Base-by-base conservation (phyloP, 2,888 invertebrate species). In the Listrodromus nycthemerus region DNA sequence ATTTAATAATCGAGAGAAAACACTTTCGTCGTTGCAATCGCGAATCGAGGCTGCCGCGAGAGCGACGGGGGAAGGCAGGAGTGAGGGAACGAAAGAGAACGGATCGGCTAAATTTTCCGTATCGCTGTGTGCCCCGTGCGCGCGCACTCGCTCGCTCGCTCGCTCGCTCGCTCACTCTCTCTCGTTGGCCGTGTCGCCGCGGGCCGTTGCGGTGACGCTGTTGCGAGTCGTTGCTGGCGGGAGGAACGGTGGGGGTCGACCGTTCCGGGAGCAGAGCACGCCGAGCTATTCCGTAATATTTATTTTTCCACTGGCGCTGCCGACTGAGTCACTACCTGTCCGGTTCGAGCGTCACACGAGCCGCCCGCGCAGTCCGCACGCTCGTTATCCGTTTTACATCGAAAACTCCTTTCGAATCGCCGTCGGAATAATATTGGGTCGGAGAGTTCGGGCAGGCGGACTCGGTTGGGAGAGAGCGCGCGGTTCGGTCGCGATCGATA, bases 271-370 rank as follows among this genome's bases (percentile, higher is more conserved):
- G 86, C 86, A 86, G 86, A 84, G 85, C 85, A 80, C 86, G 82
- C 80, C 80, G 79, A 67, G 74, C 87, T 88, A 91, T 91, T 91
- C 91, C 90, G 91, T 91, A 91, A 91, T 91, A 91, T 91, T 91
- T 91, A 90, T 55, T 91, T 91, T 90, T 90, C 86, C 86, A 87
- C 87, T 88, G 76, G 85, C 85, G 80, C 63, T 33, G 82, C 63
- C 27, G 69, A 33, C 86, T 91, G 91, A 91, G 86, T 90, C 90
- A 90, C 88, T 91, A 90, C 89, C 90, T 90, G 90, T 86, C 89
- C 86, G 87, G 2, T 85, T 24, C 85, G 80, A 86, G 84, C 85
- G 82, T 82, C 87, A 74, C 87, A 85, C 82, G 85, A 84, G 83
- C 6, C 48, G 58, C 21, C 30, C 58, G 24, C 55, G 55, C 24